Evolutionary conservation across 2,888 invertebrate species (phyloP).

Genomic region (Amitus sp.): DNA sequence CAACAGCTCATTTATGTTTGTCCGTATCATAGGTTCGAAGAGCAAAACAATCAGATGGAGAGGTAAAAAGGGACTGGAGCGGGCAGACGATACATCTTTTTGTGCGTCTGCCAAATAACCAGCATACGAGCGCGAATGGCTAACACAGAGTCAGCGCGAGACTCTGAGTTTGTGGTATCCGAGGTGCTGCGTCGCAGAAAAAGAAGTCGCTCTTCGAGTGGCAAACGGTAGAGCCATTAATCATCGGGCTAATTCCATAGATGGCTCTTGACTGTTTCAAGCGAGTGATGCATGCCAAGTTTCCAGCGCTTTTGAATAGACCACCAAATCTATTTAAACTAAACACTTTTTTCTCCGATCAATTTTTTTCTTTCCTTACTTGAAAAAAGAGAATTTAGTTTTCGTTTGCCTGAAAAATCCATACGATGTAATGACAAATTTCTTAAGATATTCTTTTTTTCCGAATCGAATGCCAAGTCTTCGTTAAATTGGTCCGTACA

Average conservation of each 20-base stretch:
- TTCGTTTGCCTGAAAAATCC: no score
- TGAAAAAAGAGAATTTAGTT: no score
- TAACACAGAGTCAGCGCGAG: no score
- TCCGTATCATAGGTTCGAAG: constrained; percentile 39
- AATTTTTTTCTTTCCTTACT: no score
- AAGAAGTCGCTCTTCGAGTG: constrained; percentile 28
- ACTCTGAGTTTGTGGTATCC: constrained; percentile 40
- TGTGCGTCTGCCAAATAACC: constrained; percentile 57
- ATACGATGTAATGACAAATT: no score
- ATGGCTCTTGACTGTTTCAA: constrained; percentile 59
- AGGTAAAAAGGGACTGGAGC: constrained; percentile 29
- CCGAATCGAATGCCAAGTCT: constrained; percentile 30
- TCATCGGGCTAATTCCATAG: constrained; percentile 65
- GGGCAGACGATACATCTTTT: constrained; percentile 50
- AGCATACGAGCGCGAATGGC: constrained; percentile 39
- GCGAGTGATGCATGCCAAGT: constrained; percentile 61
- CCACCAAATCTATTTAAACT: no score
- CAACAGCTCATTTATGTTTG: constrained; percentile 47
- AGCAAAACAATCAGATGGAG: constrained; percentile 33
- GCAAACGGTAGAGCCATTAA: constrained; percentile 53
- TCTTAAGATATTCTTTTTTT: constrained; percentile 23
- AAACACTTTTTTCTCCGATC: no score
- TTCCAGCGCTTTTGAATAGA: constrained; percentile 52
- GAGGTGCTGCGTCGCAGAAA: constrained; percentile 42
- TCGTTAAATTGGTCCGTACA: constrained; percentile 40